Evolutionary conservation across 2,888 invertebrate genomes (phyloP), one percentile per base, ranked within the genome.

Genomic region (Lagria hirta): DNA sequence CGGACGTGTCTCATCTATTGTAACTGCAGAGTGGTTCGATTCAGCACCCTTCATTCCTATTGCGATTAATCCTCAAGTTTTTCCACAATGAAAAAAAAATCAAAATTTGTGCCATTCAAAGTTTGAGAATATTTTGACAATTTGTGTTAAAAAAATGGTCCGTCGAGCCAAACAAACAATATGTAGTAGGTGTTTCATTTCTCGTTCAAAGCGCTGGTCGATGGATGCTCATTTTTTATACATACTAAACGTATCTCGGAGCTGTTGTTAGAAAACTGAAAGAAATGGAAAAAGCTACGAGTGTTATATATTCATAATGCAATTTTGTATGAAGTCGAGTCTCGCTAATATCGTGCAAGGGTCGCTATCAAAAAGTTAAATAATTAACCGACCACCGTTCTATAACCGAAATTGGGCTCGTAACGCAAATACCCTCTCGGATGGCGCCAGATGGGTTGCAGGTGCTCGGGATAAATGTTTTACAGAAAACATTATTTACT

Each of bases 1-100:
- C 45, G 54, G 61, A 64, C 64, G 65, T 61, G 61, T 66, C 68
- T 64, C 60, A 55, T 63, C 64, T 58, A 6, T n/a, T 65, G 68
- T 54, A 48, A 36, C 41, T 46, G 42, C 30, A 48, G 44, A 47
- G 48, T 51, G 52, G 43, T 40, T 54, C 50, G 43, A 37, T 43
- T 43, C 43, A 36, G n/a, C 36, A 36, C 35, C 17, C 21, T n/a
- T 43, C 40, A 17, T 35, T 43, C 43, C 35, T 23, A 23, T 26
- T 36, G 36, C 43, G 43, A 43, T 43, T 43, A 43, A 43, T 43
- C 43, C 43, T 23, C n/a, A 32, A 36, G 32, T 32, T 43, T 35
- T 29, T 40, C 34, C 37, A n/a, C n/a, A n/a, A n/a, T n/a, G n/a
- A n/a, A n/a, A n/a, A n/a, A n/a, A n/a, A n/a, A n/a, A n/a, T 45